These are phyloP conservation scores for Mizuhopecten yessoensis DNA, from an alignment of 1,140 invertebrate genomes.

Conservation along the genomic window DNA sequence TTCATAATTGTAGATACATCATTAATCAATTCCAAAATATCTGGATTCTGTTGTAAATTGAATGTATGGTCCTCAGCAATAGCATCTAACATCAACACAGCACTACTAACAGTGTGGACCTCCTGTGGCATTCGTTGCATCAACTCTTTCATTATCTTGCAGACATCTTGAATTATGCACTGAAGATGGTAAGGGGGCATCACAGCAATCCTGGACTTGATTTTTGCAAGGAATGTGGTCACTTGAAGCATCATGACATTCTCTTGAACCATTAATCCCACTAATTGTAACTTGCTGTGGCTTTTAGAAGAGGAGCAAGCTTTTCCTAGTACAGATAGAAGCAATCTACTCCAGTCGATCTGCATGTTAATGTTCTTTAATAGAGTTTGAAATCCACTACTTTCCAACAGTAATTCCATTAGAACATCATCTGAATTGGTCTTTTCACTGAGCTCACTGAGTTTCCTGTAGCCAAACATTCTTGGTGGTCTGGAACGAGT, in stretches of 20 bases:
- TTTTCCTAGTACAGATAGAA: constrained; percentile 50
- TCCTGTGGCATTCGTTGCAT: not conserved
- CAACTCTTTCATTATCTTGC: not conserved
- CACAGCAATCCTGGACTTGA: not conserved
- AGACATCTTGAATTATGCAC: constrained; percentile 43
- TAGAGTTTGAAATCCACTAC: constrained; percentile 50
- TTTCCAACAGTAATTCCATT: constrained; percentile 41
- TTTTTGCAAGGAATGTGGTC: not conserved
- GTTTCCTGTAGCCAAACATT: constrained; percentile 43
- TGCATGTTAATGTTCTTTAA: not conserved
- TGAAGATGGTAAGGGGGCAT: not conserved
- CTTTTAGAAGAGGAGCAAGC: constrained; percentile 42
- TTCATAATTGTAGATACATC: not conserved
- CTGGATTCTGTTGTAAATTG: not conserved
- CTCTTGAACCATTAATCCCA: not conserved
- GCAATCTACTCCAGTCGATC: constrained; percentile 35
- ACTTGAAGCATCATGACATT: constrained; percentile 16
- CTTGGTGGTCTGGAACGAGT: not conserved
- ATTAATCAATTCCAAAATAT: constrained; percentile 22
- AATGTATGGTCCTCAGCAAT: not conserved
- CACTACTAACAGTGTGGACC: not conserved
- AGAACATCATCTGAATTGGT: constrained; percentile 45
- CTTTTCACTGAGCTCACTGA: constrained; percentile 36
- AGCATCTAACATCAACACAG: constrained; percentile 24
- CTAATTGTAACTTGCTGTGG: constrained; percentile 8